Evolutionary conservation across 2,888 invertebrate species (phyloP).

Genomic region (Halictus quadricinctus): DNA sequence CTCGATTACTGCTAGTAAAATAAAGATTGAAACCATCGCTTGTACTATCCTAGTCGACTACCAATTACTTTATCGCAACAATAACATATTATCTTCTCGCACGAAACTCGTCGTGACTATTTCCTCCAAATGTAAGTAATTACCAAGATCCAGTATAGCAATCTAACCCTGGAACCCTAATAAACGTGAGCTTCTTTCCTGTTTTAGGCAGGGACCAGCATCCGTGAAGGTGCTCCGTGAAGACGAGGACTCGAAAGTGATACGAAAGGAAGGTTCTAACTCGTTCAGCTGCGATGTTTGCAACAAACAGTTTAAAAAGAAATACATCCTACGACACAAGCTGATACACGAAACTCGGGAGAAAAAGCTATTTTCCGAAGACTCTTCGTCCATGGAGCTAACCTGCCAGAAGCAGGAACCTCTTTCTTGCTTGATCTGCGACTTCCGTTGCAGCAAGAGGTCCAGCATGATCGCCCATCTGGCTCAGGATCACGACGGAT

Average conservation of each 20-base stretch:
- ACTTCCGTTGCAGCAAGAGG: conserved; percentile 57
- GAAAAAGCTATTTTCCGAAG: not conserved
- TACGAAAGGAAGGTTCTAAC: not conserved
- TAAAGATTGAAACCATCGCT: no score
- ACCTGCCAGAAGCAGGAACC: conserved; percentile 37
- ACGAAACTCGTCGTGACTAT: conserved; percentile 45
- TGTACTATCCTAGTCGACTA: not conserved
- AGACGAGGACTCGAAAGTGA: not conserved
- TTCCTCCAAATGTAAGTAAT: conserved; percentile 64
- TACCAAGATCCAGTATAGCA: not conserved
- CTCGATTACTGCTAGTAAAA: not conserved
- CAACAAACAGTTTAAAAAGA: conserved; percentile 43
- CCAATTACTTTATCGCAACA: not conserved
- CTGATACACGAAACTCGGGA: conserved; percentile 21
- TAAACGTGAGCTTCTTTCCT: conserved; percentile 51
- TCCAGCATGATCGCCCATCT: conserved; percentile 61
- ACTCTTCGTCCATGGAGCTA: not conserved
- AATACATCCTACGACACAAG: conserved; percentile 30
- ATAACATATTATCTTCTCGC: conserved; percentile 15
- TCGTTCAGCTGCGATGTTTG: conserved; percentile 35
- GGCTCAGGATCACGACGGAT: conserved; percentile 50
- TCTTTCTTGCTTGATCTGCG: conserved; percentile 50
- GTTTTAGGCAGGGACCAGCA: conserved; percentile 56
- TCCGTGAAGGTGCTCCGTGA: not conserved
- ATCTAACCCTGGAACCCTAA: conserved; percentile 44